Conservation (phyloP, 2,888 invertebrate species). For the Chrysolina oricalcia region DNA sequence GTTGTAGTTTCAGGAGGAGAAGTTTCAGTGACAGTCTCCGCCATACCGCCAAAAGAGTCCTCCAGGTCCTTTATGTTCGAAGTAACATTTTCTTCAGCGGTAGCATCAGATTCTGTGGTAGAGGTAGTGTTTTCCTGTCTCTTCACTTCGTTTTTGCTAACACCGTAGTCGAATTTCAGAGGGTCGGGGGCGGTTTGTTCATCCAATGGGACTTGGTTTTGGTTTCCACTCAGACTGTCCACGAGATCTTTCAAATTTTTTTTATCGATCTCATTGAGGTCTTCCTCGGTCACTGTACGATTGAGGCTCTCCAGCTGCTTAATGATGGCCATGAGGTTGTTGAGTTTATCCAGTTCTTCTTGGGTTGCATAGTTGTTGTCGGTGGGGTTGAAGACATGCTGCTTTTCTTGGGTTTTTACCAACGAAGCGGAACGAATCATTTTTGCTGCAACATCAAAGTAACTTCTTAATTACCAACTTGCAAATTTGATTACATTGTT, state of each 20-base stretch:
- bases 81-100: slow-evolving; percentile 63
- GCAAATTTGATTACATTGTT: too few relatives aligned
- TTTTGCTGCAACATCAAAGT: slow-evolving; percentile 38
- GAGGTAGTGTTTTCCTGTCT: slow-evolving; percentile 68
- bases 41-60: slow-evolving; percentile 84
- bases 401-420: slow-evolving; percentile 49
- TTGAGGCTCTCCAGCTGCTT: slow-evolving; percentile 70
- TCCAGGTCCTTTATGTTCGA: slow-evolving; percentile 80
- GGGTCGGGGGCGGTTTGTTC: slow-evolving; percentile 70
- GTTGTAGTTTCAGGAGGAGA: slow-evolving; percentile 77
- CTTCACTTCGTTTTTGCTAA: slow-evolving; percentile 73
- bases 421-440: slow-evolving; percentile 36
- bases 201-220: slow-evolving; percentile 61
- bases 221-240: slow-evolving; percentile 57
- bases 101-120: slow-evolving; percentile 46
- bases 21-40: slow-evolving; percentile 71
- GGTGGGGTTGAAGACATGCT: slow-evolving; percentile 65
- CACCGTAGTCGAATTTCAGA: slow-evolving; percentile 64
- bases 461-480: not conserved
- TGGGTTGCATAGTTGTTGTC: slow-evolving; percentile 67
- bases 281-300: slow-evolving; percentile 69
- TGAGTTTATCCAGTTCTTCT: slow-evolving; percentile 73
- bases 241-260: slow-evolving; percentile 66
- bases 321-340: slow-evolving; percentile 72
- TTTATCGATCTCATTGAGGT: slow-evolving; percentile 69